Evolutionary conservation across 2,113 vertebrate species (phyloP).

Genomic region (Cettia cetti): DNA sequence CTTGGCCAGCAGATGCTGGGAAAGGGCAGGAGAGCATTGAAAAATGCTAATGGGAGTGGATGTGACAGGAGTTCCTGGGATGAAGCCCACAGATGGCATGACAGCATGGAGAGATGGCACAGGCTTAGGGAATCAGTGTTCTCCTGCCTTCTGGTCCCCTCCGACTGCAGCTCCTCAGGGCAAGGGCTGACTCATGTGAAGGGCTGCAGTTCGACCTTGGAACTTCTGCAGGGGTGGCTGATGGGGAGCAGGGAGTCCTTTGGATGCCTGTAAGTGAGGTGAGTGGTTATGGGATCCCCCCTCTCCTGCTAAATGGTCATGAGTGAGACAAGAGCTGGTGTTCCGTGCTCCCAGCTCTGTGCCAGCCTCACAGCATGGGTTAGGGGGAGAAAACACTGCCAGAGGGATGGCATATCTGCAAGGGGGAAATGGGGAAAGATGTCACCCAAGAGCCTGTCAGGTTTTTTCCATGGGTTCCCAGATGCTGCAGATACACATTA

Average conservation of each 20-base stretch:
- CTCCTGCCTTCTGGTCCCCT: conserved; percentile 1
- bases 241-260: background rate
- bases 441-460: too few relatives aligned
- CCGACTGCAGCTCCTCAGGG: background rate
- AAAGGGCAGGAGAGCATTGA: background rate
- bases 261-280: background rate
- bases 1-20: background rate
- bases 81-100: background rate
- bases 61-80: background rate
- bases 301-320: background rate
- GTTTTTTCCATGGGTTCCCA: background rate
- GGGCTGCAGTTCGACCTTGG: background rate
- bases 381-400: background rate
- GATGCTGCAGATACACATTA: background rate
- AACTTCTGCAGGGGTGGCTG: background rate
- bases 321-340: background rate
- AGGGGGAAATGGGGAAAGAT: background rate
- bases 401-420: background rate
- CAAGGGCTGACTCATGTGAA: background rate
- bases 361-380: background rate
- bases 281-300: rapidly evolving
- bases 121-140: background rate
- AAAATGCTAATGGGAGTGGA: background rate
- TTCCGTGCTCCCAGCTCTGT: background rate
- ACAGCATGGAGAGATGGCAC: background rate